phyloP scores from a whole-genome alignment of 2,888 invertebrate genomes.

The Zhuqinia jingwanae region DNA sequence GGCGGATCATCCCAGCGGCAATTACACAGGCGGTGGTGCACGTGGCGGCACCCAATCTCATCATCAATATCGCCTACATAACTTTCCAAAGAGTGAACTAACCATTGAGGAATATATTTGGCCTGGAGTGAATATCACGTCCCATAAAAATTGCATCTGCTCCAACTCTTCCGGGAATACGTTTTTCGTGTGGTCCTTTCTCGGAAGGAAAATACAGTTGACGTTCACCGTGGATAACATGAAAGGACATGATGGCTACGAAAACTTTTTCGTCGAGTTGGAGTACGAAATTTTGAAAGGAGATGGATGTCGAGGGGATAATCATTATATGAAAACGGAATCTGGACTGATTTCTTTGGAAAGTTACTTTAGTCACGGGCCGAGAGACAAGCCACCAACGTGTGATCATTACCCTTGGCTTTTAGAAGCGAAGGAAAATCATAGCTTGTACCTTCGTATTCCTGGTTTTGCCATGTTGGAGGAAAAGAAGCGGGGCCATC shows the following conservation, averaged over 20 bases:
- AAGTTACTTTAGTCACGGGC: conserved; percentile 76
- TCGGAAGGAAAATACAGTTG: conserved; percentile 76
- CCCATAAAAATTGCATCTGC: conserved; percentile 78
- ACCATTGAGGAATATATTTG: conserved; percentile 77
- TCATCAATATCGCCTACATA: conserved; percentile 35
- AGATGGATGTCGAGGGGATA: conserved; percentile 77
- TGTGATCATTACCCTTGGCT: conserved; percentile 91
- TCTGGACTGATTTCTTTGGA: conserved; percentile 77
- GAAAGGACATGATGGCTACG: conserved; percentile 76
- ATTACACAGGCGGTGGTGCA: conserved; percentile 40
- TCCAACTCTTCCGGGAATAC: conserved; percentile 74
- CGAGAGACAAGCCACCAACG: conserved; percentile 72
- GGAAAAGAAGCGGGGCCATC: conserved; percentile 49
- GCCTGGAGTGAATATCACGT: conserved; percentile 74
- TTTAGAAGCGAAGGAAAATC: conserved; percentile 89
- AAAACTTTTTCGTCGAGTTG: conserved; percentile 77
- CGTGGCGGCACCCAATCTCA: conserved; percentile 35
- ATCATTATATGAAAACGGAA: conserved; percentile 78
- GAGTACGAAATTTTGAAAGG: conserved; percentile 75
- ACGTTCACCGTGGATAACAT: conserved; percentile 75
- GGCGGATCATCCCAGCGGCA: conserved; percentile 52
- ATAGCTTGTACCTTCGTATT: conserved; percentile 89
- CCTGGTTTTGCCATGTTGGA: conserved; percentile 78
- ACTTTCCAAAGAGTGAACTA: conserved; percentile 65
- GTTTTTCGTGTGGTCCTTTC: conserved; percentile 74